Conservation (phyloP, 1,140 invertebrate species). For the Fopius arisanus region DNA sequence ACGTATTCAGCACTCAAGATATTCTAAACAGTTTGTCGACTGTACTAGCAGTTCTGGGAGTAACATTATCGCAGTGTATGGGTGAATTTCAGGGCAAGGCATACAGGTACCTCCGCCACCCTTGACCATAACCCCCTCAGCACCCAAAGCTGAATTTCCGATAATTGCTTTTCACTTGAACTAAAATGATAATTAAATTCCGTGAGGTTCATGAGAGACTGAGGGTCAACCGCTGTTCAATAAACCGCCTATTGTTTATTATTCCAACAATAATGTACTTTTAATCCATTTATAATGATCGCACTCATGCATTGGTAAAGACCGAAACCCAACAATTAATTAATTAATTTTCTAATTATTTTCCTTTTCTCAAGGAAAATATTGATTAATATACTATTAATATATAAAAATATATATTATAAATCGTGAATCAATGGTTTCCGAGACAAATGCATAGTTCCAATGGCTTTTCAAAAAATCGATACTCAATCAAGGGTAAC, state of each 20-base stretch:
- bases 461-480: too few relatives aligned
- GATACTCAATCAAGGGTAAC: too few relatives aligned
- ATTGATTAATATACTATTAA: too few relatives aligned
- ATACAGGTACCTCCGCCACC: background rate
- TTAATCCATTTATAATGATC: background rate
- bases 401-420: too few relatives aligned
- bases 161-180: conserved; percentile 59
- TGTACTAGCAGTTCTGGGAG: background rate
- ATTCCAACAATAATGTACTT: background rate
- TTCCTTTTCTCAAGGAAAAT: too few relatives aligned
- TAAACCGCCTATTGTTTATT: background rate
- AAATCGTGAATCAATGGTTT: too few relatives aligned
- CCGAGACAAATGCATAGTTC: too few relatives aligned
- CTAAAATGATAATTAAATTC: conserved; percentile 64
- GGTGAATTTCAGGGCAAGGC: background rate
- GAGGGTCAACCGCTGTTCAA: background rate
- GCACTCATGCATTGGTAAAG: background rate
- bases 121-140: conserved; percentile 43
- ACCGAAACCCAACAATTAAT: too few relatives aligned
- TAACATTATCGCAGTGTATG: background rate
- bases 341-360: too few relatives aligned
- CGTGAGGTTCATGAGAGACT: conserved; percentile 29
- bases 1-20: conserved; percentile 14
- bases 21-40: conserved; percentile 22
- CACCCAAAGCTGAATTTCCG: conserved; percentile 56